Conservation (phyloP, 2,888 invertebrate genomes). For the Hyposoter dolosus region DNA sequence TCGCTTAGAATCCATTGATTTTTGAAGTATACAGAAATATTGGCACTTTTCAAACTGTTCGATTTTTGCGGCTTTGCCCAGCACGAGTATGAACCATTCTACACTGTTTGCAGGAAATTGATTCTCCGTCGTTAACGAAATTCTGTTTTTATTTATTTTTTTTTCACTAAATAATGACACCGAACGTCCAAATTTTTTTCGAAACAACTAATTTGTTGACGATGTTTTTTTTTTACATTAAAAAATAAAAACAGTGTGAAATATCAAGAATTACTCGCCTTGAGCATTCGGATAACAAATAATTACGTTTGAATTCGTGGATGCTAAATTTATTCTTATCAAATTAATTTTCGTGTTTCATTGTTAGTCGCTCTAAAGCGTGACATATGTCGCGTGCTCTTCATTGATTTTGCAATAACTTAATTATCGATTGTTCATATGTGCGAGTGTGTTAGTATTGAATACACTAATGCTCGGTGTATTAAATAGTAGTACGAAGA, state of each 20-base stretch:
- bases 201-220: neutral
- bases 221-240: neutral
- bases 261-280: neutral
- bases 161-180: too few relatives aligned
- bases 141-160: too few relatives aligned
- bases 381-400: constrained; percentile 53
- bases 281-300: neutral
- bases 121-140: too few relatives aligned
- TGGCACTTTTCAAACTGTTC: neutral
- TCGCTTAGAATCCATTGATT: constrained; percentile 13
- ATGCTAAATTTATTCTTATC: neutral
- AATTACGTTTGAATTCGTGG: constrained; percentile 3
- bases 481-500: constrained; percentile 24
- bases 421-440: constrained; percentile 12
- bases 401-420: constrained; percentile 35
- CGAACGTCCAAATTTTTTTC: neutral
- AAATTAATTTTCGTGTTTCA: constrained; percentile 21
- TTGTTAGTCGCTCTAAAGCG: constrained; percentile 59
- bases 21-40: neutral
- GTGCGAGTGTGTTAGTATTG: constrained; percentile 55
- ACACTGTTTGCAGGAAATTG: neutral
- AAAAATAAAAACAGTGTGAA: neutral
- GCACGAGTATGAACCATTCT: neutral
- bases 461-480: neutral
- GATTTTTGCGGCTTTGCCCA: constrained; percentile 4